Evolutionary conservation across 2,113 vertebrate species (phyloP), one percentile per base, ranked within the genome.

Genomic region (Procavia capensis): DNA sequence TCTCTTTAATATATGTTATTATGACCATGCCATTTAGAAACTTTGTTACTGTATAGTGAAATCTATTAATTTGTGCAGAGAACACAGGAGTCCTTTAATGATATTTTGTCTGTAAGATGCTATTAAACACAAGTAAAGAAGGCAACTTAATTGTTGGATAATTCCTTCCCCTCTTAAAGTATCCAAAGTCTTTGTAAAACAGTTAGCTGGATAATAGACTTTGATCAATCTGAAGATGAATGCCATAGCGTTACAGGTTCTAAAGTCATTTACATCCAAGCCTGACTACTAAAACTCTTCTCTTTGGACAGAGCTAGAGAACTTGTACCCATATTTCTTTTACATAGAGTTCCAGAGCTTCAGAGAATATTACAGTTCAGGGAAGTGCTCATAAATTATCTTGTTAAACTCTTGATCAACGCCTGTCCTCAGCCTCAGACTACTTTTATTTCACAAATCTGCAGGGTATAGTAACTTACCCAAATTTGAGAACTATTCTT

Each of bases 121-220:
- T 70, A 84, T 31, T 94, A 93, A 84, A 36, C 4, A 36, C 61
- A 94, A 94, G 31, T 72, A 79, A 80, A 79, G 85, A 66, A 5
- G 94, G 41, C 80, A 95, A 39, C 93, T n/a, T 50, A 45, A 59
- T 41, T 95, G 72, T 82, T 93, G 22, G 72, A 0, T 95, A 59
- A 47, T 82, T 41, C 16, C 81, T 54, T 34, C 95, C 19, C 66
- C n/a, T 63, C 24, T 95, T 25, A 68, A 82, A 74, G 25, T 92
- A 50, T 22, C 13, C 54, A 36, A 59, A 1, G 0, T 75, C 63
- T 94, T 95, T 94, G n/a, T 11, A 94, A 72, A 96, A 47, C 57
- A 83, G 61, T 84, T 81, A 61, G 29, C 66, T 76, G 22, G 43
- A 54, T 76, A 90, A 90, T 74, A 95, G 14, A 29, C 74, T 63